A percentile compares a stretch with the other conserved stretches of the same genome.
Evolutionary conservation across 1,140 invertebrate genomes (phyloP).

Genomic region (Yoshiicerus persimilis): DNA sequence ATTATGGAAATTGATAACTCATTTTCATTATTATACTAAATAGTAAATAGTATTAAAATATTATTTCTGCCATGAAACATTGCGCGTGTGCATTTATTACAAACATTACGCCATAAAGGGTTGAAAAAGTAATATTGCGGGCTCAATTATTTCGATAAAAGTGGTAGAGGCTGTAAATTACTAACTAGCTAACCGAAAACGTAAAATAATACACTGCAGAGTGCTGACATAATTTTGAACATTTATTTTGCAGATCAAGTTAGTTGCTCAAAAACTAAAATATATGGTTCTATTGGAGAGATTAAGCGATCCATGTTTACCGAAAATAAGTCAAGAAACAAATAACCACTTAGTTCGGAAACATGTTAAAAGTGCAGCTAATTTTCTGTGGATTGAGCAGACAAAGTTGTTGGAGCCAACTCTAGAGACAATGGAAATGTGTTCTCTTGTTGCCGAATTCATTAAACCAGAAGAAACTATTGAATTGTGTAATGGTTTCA

Average conservation of each 20-base stretch:
- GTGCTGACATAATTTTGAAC: too few species aligned
- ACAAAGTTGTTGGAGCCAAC: background rate
- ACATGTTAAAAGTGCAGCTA: background rate
- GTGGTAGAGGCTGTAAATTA: too few species aligned
- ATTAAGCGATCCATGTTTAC: background rate
- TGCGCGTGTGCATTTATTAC: too few species aligned
- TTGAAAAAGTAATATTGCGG: too few species aligned
- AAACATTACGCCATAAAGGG: too few species aligned
- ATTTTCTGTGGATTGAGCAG: background rate
- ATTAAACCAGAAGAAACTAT: background rate
- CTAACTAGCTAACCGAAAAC: too few species aligned
- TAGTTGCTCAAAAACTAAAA: slow-evolving; percentile 38
- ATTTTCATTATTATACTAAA: too few species aligned
- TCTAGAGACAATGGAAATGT: background rate
- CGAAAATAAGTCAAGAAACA: background rate
- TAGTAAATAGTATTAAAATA: too few species aligned
- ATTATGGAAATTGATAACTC: too few species aligned
- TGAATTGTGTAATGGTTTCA: background rate
- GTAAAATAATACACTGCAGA: too few species aligned
- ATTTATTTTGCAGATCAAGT: background rate
- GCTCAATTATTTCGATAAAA: too few species aligned
- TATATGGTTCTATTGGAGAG: background rate
- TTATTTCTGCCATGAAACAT: too few species aligned
- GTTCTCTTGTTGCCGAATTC: background rate
- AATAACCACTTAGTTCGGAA: background rate